Percentiles rank a stretch among this genome's conserved stretches.
Conservation (phyloP, 2,113 vertebrate genomes). For the Erythrocercus mccallii region DNA sequence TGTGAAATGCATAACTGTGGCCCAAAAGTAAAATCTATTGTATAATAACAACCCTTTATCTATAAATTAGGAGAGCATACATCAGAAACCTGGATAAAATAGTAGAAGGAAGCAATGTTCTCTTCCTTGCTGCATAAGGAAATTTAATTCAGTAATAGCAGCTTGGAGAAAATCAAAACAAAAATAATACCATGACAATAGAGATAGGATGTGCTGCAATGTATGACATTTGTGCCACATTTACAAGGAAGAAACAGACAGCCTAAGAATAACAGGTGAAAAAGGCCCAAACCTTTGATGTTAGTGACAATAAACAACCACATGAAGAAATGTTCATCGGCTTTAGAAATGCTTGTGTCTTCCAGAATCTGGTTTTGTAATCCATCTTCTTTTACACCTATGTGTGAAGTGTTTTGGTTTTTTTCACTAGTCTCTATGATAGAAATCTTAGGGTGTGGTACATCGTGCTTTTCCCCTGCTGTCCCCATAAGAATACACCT, state of each 20-base stretch:
- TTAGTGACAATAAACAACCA: background rate
- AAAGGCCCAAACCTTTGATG: background rate
- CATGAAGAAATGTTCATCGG: background rate
- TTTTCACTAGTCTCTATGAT: background rate
- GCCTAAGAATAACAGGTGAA: background rate
- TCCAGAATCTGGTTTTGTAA: background rate
- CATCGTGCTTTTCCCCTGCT: rapidly evolving
- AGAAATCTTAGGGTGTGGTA: background rate
- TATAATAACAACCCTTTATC: background rate
- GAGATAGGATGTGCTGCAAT: background rate
- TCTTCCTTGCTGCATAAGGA: background rate
- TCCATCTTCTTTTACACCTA: background rate
- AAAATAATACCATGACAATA: background rate
- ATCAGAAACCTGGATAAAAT: background rate
- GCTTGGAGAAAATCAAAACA: background rate
- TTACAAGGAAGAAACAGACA: background rate
- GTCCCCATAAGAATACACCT: background rate
- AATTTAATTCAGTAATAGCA: background rate
- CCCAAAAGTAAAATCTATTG: background rate
- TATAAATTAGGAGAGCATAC: background rate
- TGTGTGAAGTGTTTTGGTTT: background rate
- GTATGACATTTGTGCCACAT: background rate
- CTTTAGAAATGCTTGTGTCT: background rate
- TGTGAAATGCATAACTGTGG: background rate
- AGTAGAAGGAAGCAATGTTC: background rate